Conservation (phyloP, 2,797 vertebrate genomes). For the Acrocephalus scirpaceus region DNA sequence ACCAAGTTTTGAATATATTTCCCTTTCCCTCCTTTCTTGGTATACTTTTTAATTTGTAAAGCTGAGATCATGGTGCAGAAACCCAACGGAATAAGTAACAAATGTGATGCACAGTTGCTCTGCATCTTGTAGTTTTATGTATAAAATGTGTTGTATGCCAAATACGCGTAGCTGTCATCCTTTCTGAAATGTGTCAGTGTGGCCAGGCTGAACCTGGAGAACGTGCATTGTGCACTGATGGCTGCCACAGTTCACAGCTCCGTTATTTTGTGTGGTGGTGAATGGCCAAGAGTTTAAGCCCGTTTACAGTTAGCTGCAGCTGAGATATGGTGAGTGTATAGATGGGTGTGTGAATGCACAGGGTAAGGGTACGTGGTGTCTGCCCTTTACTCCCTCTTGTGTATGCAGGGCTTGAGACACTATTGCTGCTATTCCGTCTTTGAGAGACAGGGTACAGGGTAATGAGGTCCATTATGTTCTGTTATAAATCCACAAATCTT, state of each 20-base stretch:
- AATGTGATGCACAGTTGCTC: not conserved
- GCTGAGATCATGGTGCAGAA: not conserved
- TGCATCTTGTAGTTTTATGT: not conserved
- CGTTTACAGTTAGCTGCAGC: not conserved
- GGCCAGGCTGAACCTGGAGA: not conserved
- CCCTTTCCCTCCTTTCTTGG: not conserved
- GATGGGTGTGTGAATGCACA: not conserved
- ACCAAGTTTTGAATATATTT: not conserved
- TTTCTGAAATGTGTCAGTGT: not conserved
- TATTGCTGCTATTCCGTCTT: not conserved
- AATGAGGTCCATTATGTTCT: not conserved
- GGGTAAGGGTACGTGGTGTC: fast-evolving
- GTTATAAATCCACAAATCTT: not conserved
- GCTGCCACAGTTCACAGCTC: not conserved
- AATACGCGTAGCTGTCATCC: not conserved
- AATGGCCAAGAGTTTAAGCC: not conserved
- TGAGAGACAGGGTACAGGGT: not conserved
- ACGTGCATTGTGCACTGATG: fast-evolving
- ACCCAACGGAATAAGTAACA: not conserved
- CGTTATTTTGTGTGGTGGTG: not conserved
- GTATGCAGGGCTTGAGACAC: not conserved
- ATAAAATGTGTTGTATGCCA: not conserved
- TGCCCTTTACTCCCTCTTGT: not conserved
- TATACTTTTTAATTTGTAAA: not conserved
- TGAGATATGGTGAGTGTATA: not conserved